Evolutionary conservation across 2,797 vertebrate genomes (phyloP).

Genomic region (Tokudaia muenninki): DNA sequence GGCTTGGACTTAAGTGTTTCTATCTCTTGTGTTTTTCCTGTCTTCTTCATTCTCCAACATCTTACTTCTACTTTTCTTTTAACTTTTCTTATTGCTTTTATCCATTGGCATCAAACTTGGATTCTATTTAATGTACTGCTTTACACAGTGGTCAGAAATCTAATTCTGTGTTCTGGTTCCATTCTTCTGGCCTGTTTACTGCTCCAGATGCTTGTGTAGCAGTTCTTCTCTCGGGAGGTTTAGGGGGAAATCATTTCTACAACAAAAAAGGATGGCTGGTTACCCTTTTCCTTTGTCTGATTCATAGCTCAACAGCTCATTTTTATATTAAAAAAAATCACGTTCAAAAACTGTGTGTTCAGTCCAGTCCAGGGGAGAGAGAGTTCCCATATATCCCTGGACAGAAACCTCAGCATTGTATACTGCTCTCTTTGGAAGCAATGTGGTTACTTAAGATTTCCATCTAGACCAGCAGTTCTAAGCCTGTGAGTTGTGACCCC

Average conservation of each 20-base stretch:
- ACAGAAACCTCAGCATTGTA: background rate
- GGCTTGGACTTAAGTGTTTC: background rate
- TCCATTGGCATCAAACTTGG: background rate
- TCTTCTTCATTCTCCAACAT: background rate
- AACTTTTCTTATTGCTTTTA: background rate
- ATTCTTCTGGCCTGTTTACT: conserved; percentile 5
- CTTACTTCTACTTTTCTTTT: background rate
- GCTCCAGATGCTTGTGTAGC: background rate
- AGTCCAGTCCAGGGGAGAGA: background rate
- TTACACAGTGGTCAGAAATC: background rate
- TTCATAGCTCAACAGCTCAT: background rate
- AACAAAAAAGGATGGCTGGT: background rate
- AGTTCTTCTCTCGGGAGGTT: background rate
- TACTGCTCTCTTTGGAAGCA: background rate
- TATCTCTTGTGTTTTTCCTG: background rate
- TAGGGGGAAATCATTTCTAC: background rate
- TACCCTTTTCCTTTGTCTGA: background rate
- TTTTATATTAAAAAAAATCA: conserved; percentile 23
- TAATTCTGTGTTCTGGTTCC: background rate
- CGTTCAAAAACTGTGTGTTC: background rate
- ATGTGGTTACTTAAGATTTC: background rate
- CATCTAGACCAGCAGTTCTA: background rate
- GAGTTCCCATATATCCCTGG: background rate
- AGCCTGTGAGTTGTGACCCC: background rate
- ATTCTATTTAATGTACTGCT: background rate